These are phyloP conservation scores for Junonia oenone DNA, from an alignment of 2,888 invertebrate species.

Conservation along the genomic window DNA sequence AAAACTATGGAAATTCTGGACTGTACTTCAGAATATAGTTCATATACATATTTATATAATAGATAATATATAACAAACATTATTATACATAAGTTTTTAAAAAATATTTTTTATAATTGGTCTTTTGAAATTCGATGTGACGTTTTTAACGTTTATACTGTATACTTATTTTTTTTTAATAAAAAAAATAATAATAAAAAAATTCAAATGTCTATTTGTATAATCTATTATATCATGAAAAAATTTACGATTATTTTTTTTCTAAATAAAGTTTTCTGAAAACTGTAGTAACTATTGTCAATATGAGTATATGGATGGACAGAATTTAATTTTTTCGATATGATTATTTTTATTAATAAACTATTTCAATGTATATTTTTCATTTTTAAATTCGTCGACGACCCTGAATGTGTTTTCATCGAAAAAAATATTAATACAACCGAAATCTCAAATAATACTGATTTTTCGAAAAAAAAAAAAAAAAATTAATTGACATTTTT, in stretches of 20 bases:
- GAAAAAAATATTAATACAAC: background rate
- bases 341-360: background rate
- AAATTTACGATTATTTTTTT: too few relatives aligned
- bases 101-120: background rate
- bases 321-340: too few relatives aligned
- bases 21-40: too few relatives aligned
- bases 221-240: too few relatives aligned
- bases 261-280: too few relatives aligned
- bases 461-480: background rate
- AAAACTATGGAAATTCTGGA: too few relatives aligned
- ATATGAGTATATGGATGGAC: too few relatives aligned
- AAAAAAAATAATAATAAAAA: too few relatives aligned
- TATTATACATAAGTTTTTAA: background rate
- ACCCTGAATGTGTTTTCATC: slow-evolving; percentile 10
- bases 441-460: slow-evolving; percentile 8
- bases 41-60: too few relatives aligned
- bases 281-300: too few relatives aligned
- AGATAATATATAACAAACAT: too few relatives aligned
- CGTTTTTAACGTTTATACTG: too few relatives aligned
- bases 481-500: slow-evolving; percentile 5
- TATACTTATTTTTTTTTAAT: background rate
- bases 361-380: background rate
- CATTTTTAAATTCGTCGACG: slow-evolving; percentile 14
- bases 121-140: background rate
- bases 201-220: background rate